Base-by-base conservation (phyloP, 2,797 vertebrate genomes). In the Forpus xanthops region DNA sequence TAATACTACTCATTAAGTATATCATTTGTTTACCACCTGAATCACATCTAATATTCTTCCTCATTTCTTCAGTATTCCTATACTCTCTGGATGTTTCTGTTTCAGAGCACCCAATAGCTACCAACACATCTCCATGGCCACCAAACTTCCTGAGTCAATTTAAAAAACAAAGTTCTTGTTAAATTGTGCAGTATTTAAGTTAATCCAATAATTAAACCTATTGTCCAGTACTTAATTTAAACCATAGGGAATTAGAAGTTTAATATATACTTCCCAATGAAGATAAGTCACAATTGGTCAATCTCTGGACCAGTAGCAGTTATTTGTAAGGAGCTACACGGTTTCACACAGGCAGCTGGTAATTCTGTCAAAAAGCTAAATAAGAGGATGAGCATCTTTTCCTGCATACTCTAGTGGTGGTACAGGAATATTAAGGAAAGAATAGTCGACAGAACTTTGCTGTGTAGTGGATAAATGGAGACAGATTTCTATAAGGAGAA, bases 41-140 rank as follows among this genome's bases (percentile, higher is more conserved):
- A 61, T 30, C 2, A 35, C 19, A 35, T 31, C 67, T 33, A 56
- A 33, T 56, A 55, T 27, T 91, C n/a, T 72, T 62, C 21, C 21
- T 75, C 5, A 47, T 70, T 66, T 84, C 74, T 61, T 82, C 68
- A 70, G 12, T 31, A 41, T 66, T 89, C 8, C 15, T 66, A 18
- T 18, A 52, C 72, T 27, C 31, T 87, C 39, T 16, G 64, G 11
- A 41, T 44, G 28, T 4, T 78, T 66, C 64, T 87, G 8, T 11
- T 89, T 21, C 50, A 49, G 15, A 53, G 44, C 23, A 76, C 18
- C 18, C 25, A 73, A 78, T 21, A 66, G 23, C 16, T 55, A 67
- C 13, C 24, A 85, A 55, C 4, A 58, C 10, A 55, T 35, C 25
- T 49, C 39, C 28, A 44, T 0, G 0, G 21, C 31, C 2, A 18